Conservation (phyloP, 2,797 vertebrate genomes). For the Sebastes hubbsi region DNA sequence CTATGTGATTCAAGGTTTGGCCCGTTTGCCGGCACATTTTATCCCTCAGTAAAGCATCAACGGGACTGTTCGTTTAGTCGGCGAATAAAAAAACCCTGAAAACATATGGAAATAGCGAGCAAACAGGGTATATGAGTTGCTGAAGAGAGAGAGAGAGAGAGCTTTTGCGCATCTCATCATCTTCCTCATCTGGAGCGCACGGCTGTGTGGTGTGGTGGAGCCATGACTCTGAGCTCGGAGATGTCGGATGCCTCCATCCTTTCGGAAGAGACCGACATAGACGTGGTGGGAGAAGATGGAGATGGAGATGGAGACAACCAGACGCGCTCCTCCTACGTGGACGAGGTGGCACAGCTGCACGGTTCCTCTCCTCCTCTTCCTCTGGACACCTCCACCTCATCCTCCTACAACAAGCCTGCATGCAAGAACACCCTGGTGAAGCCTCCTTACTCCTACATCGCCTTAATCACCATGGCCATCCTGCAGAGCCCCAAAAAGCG, state of each 20-base stretch:
- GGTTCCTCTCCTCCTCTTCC: slow-evolving; percentile 76
- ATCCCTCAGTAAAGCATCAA: slow-evolving; percentile 30
- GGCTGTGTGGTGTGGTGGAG: slow-evolving; percentile 58
- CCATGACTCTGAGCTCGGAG: slow-evolving; percentile 96
- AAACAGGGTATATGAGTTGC: slow-evolving; percentile 63
- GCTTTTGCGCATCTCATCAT: slow-evolving; percentile 49
- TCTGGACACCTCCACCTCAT: slow-evolving; percentile 74
- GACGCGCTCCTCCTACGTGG: slow-evolving; percentile 84
- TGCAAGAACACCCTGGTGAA: slow-evolving; percentile 89
- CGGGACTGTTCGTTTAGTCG: slow-evolving; percentile 41
- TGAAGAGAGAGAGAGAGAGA: slow-evolving; percentile 67
- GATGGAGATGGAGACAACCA: slow-evolving; percentile 81
- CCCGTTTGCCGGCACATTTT: slow-evolving; percentile 60
- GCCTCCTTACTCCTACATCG: slow-evolving; percentile 95
- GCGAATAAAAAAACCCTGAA: slow-evolving; percentile 8
- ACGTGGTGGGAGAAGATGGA: slow-evolving; percentile 94
- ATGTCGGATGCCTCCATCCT: slow-evolving; percentile 95
- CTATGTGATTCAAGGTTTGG: slow-evolving; percentile 84
- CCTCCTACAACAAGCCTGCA: slow-evolving; percentile 58
- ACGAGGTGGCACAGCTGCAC: slow-evolving; percentile 86
- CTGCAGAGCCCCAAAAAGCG: slow-evolving; percentile 94
- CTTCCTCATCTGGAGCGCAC: slow-evolving; percentile 65
- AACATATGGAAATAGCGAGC: slow-evolving; percentile 76
- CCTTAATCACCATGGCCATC: slow-evolving; percentile 96
- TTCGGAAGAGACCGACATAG: slow-evolving; percentile 95